Base-by-base conservation (phyloP, 2,888 invertebrate genomes). In the Orthosia cruda region DNA sequence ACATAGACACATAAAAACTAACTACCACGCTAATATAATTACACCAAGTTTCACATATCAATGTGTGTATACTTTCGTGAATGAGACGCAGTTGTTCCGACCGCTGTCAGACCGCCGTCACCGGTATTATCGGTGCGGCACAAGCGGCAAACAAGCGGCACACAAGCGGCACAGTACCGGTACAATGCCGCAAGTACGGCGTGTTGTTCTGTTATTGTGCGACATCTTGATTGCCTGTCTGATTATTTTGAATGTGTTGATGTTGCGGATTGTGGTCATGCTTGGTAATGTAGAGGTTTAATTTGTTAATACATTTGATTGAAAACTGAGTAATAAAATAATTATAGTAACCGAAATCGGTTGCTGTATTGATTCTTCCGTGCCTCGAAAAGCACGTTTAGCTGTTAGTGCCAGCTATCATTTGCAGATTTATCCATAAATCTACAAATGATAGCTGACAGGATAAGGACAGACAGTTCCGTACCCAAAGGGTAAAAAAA, bases 101-200 rank as follows among this genome's bases (percentile, higher is more conserved):
- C 78, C 79, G 82, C 87, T 86, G 87, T 87, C 87, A 81, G 68
- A 84, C 87, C 87, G 87, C 40, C 61, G 77, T 86, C 87, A 81
- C 63, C 61, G 45, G 64, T 9, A 50, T 26, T 26, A 50, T 72
- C 54, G 80, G 57, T 18, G 47, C 49, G n/a, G 45, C n/a, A 58
- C 32, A 15, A 12, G 12, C 23, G 23, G 40, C 26, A 16, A 63
- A 49, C 81, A 12, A 11, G 49, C 20, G 9, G 32, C 40, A 77
- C 45, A 47, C 68, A 16, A 26, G 40, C 26, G 20, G 23, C 16
- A 40, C 55, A 54, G 20, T 16, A 49, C 47, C 54, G 57, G 26
- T 13, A 83, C 52, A 57, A 61, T 61, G 32, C 67, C 63, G 26
- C 52, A n/a, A 20, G 64, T n/a, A 54, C 13, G 13, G 54, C 11